phyloP scores from a whole-genome alignment of 1,140 invertebrate genomes.

The Penaeus vannamei region DNA sequence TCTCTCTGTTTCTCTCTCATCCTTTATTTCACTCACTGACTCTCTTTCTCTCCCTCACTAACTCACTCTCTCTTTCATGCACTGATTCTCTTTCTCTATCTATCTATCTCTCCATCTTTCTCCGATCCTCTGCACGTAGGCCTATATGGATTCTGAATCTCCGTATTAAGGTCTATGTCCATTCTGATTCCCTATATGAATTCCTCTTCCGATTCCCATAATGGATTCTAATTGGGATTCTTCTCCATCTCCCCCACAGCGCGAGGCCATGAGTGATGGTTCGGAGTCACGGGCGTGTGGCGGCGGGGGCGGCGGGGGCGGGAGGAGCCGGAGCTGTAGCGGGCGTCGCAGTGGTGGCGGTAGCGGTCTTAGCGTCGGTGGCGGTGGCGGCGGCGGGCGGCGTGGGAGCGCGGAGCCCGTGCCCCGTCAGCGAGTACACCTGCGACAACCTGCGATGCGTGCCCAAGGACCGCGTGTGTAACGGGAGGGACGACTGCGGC shows the following conservation, averaged over 20 bases:
- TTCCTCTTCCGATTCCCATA: neutral
- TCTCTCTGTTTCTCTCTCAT: no score
- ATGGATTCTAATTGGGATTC: neutral
- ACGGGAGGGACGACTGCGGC: constrained; percentile 65
- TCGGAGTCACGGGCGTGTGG: constrained; percentile 17
- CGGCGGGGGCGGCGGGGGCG: constrained; percentile 2
- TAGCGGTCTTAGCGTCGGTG: constrained; percentile 9
- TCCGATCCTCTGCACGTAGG: no score
- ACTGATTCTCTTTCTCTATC: no score
- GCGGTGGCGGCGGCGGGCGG: neutral
- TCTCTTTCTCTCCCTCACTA: no score
- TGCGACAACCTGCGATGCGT: constrained; percentile 67
- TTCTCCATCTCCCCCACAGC: neutral
- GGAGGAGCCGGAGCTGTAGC: constrained; percentile 18
- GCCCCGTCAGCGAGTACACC: constrained; percentile 67
- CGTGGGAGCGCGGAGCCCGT: constrained; percentile 55
- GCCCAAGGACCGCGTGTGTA: constrained; percentile 64
- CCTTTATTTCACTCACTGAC: no score
- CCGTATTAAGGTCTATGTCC: no score
- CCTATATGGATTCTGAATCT: no score
- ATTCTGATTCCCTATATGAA: neutral
- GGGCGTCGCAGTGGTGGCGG: constrained; percentile 8
- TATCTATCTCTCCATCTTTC: no score
- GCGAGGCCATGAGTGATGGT: constrained; percentile 59
- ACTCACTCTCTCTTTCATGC: no score